Evolutionary conservation across 2,797 vertebrate species (phyloP).

Genomic region (Spinus olivaceus): DNA sequence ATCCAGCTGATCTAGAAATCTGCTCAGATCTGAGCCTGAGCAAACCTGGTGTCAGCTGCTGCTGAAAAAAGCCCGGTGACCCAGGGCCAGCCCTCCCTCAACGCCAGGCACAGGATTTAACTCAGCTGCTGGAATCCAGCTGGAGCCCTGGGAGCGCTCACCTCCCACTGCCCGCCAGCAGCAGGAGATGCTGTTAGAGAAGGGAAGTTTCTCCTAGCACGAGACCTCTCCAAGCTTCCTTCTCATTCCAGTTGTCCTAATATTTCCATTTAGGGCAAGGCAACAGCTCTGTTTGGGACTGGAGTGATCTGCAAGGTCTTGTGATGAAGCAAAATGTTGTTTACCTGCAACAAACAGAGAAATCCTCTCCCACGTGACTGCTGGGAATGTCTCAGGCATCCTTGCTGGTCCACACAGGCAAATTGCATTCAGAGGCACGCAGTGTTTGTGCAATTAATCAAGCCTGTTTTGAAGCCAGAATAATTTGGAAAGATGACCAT

Average conservation of each 20-base stretch:
- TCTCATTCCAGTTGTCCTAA: neutral
- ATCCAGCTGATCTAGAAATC: neutral
- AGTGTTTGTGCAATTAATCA: slow-evolving; percentile 36
- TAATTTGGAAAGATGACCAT: slow-evolving; percentile 52
- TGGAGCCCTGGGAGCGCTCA: neutral
- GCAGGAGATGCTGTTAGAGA: neutral
- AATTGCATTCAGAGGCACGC: neutral
- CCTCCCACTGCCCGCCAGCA: neutral
- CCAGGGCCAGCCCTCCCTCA: neutral
- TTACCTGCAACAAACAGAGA: slow-evolving; percentile 32
- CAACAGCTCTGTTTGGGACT: neutral
- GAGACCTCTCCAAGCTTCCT: neutral
- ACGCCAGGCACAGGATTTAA: neutral
- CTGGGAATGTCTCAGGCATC: neutral
- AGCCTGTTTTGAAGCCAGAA: neutral
- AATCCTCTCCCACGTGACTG: neutral
- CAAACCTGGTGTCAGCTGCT: neutral
- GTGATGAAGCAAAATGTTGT: neutral
- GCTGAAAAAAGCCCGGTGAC: neutral
- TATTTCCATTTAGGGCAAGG: slow-evolving; percentile 19
- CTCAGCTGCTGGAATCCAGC: neutral
- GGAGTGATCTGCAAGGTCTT: neutral
- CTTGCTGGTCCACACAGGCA: neutral
- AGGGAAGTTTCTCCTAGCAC: neutral
- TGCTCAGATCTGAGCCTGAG: rapidly evolving